phyloP scores from a whole-genome alignment of 2,113 vertebrate genomes.

The Fukomys damarensis region DNA sequence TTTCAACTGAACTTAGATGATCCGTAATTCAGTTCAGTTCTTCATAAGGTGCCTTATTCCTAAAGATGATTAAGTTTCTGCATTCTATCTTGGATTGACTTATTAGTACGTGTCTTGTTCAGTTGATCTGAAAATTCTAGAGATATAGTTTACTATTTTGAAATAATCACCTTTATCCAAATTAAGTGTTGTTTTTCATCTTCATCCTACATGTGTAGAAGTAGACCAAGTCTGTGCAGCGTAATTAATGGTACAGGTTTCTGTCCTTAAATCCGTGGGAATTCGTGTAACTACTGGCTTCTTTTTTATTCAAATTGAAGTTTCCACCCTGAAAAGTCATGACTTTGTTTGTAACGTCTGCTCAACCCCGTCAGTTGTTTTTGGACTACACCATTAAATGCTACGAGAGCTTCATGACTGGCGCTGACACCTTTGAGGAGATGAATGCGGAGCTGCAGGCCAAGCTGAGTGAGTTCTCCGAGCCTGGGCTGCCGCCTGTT shows the following conservation, averaged over 20 bases:
- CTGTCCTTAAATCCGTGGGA: not conserved
- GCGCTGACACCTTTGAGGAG: conserved; percentile 93
- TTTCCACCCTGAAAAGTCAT: conserved; percentile 37
- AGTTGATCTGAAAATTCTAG: conserved; percentile 50
- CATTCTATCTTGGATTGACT: conserved; percentile 50
- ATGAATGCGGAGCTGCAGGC: conserved; percentile 88
- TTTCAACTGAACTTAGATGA: conserved; percentile 32
- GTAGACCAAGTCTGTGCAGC: not conserved
- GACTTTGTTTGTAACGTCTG: conserved; percentile 58
- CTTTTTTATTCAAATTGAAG: conserved; percentile 45
- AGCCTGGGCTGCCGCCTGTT: not conserved
- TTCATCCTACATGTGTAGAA: no score
- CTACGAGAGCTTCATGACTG: conserved; percentile 94
- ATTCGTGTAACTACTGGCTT: conserved; percentile 4
- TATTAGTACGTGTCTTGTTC: conserved; percentile 23
- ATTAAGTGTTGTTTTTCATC: no score
- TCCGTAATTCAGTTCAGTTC: conserved; percentile 25
- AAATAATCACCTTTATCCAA: not conserved
- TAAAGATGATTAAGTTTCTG: conserved; percentile 23
- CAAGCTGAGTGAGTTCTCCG: conserved; percentile 94
- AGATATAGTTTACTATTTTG: not conserved
- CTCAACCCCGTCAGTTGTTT: conserved; percentile 88
- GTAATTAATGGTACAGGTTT: conserved; percentile 39
- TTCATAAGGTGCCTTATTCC: conserved; percentile 7
- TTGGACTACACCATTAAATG: conserved; percentile 91